These are phyloP conservation scores for Halocynthia aurantium DNA, from an alignment of 23 tunicate species.

Conservation along the genomic window DNA sequence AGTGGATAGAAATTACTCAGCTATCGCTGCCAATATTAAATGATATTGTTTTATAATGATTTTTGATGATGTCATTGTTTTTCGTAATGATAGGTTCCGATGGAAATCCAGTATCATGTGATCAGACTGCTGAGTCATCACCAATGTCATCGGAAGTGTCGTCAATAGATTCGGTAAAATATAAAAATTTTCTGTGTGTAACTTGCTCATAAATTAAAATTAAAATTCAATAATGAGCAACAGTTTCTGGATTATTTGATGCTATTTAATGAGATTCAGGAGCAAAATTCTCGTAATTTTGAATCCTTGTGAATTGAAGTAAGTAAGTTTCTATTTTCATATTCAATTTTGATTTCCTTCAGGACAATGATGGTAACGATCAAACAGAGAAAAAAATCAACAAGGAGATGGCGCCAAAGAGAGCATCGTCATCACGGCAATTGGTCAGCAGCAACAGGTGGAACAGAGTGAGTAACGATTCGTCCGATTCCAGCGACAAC, in stretches of 20 bases:
- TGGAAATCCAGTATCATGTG: not conserved
- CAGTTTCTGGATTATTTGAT: too few relatives aligned
- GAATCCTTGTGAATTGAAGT: too few relatives aligned
- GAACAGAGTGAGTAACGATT: not conserved
- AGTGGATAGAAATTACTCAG: too few relatives aligned
- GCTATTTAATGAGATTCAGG: not conserved
- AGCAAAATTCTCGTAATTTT: not conserved
- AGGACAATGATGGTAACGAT: not conserved
- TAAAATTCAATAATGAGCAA: too few relatives aligned
- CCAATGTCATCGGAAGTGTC: slow-evolving; percentile 12
- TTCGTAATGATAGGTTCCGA: slow-evolving; percentile 2
- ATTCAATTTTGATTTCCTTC: not conserved
- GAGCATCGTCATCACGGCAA: not conserved
- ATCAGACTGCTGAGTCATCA: not conserved
- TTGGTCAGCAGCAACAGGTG: not conserved
- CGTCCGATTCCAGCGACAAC: slow-evolving; percentile 8
- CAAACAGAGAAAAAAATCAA: not conserved
- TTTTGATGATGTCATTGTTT: not conserved
- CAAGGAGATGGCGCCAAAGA: slow-evolving; percentile 2
- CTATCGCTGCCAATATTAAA: too few relatives aligned
- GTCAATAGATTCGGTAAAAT: slow-evolving; percentile 5
- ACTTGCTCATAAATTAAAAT: too few relatives aligned
- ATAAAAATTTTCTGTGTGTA: not conserved
- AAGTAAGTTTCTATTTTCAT: too few relatives aligned
- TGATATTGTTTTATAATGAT: not conserved